Conservation (phyloP, 2,113 vertebrate genomes). For the Gambusia affinis region DNA sequence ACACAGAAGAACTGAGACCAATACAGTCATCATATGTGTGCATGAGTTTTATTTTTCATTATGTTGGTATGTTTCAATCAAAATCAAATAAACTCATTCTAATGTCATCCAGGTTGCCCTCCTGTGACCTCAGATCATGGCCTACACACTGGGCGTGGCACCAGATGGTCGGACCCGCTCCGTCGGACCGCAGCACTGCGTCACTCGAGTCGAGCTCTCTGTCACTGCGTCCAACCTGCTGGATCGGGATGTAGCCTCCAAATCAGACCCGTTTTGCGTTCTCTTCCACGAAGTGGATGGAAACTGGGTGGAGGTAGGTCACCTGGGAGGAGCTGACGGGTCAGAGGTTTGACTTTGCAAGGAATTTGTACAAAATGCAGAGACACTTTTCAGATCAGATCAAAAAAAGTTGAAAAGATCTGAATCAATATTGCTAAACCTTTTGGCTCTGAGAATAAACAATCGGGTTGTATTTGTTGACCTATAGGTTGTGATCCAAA, state of each 20-base stretch:
- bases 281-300: constrained; percentile 90
- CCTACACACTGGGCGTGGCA: constrained; percentile 79
- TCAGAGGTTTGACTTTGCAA: background rate
- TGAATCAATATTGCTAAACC: constrained; percentile 26
- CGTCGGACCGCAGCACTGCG: constrained; percentile 85
- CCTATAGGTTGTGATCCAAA: constrained; percentile 43
- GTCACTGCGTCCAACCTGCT: constrained; percentile 89
- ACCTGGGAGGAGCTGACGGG: too few species aligned
- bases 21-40: too few species aligned
- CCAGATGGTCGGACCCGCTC: constrained; percentile 60
- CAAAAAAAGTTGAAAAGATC: constrained; percentile 4
- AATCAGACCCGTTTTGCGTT: constrained; percentile 97
- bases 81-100: too few species aligned
- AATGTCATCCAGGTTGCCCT: constrained; percentile 7
- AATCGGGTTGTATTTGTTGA: constrained; percentile 22
- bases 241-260: constrained; percentile 96
- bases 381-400: background rate
- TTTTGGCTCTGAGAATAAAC: background rate
- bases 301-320: constrained; percentile 92
- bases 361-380: background rate
- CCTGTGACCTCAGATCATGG: constrained; percentile 80
- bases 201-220: constrained; percentile 93
- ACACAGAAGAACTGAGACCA: too few species aligned
- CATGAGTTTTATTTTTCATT: too few species aligned
- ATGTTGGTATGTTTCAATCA: too few species aligned